These are phyloP conservation scores for Cerceris rybyensis DNA, from an alignment of 2,888 invertebrate genomes.

Conservation along the genomic window DNA sequence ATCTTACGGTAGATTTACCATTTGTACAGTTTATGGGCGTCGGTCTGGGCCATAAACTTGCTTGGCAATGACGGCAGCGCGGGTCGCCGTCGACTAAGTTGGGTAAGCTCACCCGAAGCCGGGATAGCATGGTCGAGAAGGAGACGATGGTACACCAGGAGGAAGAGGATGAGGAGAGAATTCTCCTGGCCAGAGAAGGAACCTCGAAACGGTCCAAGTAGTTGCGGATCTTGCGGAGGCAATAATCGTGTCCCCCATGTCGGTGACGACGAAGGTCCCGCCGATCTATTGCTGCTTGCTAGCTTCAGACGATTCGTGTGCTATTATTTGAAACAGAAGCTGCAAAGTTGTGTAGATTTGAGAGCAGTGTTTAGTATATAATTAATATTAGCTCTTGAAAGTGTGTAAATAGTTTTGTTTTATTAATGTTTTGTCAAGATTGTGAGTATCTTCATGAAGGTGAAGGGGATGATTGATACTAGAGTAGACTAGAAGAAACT, in stretches of 20 bases:
- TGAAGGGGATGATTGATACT: too few relatives aligned
- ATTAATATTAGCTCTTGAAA: too few relatives aligned
- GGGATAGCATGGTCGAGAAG: constrained; percentile 43
- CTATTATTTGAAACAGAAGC: constrained; percentile 30
- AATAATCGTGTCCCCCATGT: constrained; percentile 58
- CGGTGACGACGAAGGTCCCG: constrained; percentile 53
- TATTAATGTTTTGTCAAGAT: too few relatives aligned
- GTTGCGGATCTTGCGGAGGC: constrained; percentile 50
- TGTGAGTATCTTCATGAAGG: too few relatives aligned
- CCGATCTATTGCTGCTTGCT: constrained; percentile 49
- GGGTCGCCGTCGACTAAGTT: constrained; percentile 66
- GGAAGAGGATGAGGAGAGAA: constrained; percentile 48
- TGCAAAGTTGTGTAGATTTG: neutral
- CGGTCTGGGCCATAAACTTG: constrained; percentile 82
- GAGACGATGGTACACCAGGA: constrained; percentile 5
- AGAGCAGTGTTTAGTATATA: too few relatives aligned
- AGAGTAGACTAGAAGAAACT: too few relatives aligned
- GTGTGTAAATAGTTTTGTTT: too few relatives aligned
- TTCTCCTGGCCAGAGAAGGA: constrained; percentile 53
- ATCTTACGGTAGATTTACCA: constrained; percentile 82
- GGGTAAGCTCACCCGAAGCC: constrained; percentile 57
- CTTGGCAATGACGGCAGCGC: constrained; percentile 80
- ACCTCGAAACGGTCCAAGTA: constrained; percentile 43
- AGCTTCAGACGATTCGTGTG: constrained; percentile 39
- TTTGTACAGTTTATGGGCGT: constrained; percentile 82